These are phyloP conservation scores for Tholera decimalis DNA, from an alignment of 2,888 invertebrate genomes.

Conservation along the genomic window DNA sequence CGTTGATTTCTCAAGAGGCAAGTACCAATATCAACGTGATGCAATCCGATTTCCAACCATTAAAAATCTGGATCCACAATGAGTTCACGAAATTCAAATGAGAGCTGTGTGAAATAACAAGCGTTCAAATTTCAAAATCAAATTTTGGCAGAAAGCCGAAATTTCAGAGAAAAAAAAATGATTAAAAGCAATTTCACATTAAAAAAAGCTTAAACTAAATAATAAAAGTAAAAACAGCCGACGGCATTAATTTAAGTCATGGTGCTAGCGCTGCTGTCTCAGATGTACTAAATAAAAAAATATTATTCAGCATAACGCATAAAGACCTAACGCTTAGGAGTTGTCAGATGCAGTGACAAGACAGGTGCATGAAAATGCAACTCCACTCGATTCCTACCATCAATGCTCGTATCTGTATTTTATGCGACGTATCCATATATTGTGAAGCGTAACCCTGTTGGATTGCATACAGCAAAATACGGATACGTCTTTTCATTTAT, in stretches of 20 bases:
- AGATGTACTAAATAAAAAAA: constrained; percentile 1
- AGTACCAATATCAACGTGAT: constrained; percentile 15
- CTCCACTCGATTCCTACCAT: background rate
- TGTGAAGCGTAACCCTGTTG: too few relatives aligned
- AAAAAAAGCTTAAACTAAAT: constrained; percentile 4
- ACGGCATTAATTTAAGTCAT: constrained; percentile 1
- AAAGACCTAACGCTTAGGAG: background rate
- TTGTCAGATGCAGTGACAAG: background rate
- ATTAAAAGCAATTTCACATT: constrained; percentile 6
- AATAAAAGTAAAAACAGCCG: background rate
- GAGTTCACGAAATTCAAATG: background rate
- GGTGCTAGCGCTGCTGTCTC: background rate
- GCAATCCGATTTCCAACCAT: constrained; percentile 14
- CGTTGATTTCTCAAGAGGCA: constrained; percentile 35
- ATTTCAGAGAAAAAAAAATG: background rate
- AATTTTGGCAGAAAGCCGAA: background rate
- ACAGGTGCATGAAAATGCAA: background rate
- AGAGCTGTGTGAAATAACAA: constrained; percentile 1
- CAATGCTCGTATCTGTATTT: too few relatives aligned
- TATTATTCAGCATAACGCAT: background rate
- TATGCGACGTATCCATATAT: too few relatives aligned
- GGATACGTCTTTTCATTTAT: background rate
- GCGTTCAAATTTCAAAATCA: background rate
- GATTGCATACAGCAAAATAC: background rate
- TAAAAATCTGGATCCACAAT: background rate